A percentile compares a stretch with the other conserved stretches of the same genome.
Conservation (phyloP, 2,113 vertebrate species). For the Gymnorhina tibicen region DNA sequence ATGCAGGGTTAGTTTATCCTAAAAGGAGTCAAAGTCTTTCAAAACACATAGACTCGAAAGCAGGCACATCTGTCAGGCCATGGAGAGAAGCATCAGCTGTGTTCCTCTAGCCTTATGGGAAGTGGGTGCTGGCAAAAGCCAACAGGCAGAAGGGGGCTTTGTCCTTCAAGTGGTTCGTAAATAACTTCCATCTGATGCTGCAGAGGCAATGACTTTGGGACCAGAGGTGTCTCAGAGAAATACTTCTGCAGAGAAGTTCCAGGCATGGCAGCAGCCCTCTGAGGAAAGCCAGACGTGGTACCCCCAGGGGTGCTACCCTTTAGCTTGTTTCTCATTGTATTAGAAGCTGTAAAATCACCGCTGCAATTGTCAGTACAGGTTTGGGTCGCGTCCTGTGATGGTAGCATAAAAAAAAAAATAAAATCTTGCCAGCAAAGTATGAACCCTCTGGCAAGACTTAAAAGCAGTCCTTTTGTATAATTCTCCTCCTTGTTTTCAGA, state of each 20-base stretch:
- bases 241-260: neutral
- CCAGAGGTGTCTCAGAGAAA: neutral
- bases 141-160: neutral
- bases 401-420: neutral
- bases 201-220: neutral
- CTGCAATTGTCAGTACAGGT: neutral
- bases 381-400: neutral
- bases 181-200: neutral
- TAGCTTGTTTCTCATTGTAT: neutral
- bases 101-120: neutral
- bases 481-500: neutral
- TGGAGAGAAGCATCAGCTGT: neutral
- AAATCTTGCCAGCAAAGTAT: neutral
- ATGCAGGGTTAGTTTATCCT: neutral
- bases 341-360: neutral
- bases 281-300: neutral
- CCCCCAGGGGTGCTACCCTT: neutral
- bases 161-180: fast-evolving
- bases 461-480: neutral
- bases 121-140: neutral
- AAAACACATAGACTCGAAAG: neutral
- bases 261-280: neutral
- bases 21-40: neutral
- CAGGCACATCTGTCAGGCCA: neutral
- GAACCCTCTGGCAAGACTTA: neutral